phyloP scores from a whole-genome alignment of 2,113 vertebrate genomes.

The Phylloscopus trochiloides region DNA sequence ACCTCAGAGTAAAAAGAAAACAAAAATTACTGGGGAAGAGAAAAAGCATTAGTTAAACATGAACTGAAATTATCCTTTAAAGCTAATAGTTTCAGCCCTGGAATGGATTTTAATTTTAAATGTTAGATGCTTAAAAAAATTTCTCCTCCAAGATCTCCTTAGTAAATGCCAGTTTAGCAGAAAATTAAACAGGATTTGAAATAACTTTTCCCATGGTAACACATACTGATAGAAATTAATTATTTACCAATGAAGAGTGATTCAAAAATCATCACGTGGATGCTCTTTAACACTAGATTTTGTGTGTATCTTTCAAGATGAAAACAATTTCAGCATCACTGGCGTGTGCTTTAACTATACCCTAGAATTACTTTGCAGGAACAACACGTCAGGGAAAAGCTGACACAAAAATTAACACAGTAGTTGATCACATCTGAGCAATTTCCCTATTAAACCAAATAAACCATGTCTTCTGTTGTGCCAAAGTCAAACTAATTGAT shows the following conservation, averaged over 20 bases:
- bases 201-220: conserved; percentile 2
- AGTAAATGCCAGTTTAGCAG: neutral
- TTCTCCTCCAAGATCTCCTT: neutral
- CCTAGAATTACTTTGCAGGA: neutral
- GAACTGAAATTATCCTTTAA: neutral
- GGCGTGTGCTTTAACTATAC: neutral
- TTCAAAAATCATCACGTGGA: neutral
- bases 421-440: neutral
- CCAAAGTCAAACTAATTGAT: neutral
- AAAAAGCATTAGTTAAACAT: neutral
- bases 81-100: neutral
- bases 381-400: neutral
- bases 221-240: neutral
- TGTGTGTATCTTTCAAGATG: neutral
- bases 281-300: neutral
- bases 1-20: neutral
- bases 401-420: neutral
- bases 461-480: neutral
- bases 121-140: neutral
- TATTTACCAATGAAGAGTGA: neutral
- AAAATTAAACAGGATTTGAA: conserved; percentile 1
- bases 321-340: neutral
- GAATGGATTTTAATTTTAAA: neutral
- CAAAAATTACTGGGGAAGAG: neutral
- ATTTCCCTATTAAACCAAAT: neutral